phyloP scores from a whole-genome alignment of 1,140 invertebrate species.

The Neodiprion virginianus region DNA sequence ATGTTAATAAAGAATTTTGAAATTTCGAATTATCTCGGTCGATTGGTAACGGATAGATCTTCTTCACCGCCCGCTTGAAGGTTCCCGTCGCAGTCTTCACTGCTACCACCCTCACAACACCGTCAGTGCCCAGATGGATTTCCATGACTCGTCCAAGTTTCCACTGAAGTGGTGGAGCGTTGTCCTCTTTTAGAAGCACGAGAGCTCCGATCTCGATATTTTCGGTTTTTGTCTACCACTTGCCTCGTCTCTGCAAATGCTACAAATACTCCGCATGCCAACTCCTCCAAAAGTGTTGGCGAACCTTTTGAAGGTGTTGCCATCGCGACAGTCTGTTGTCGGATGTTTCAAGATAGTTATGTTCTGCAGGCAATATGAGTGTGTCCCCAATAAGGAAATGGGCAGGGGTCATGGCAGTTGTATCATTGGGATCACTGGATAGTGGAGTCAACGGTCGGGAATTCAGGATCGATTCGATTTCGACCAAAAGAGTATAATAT shows the following conservation, averaged over 20 bases:
- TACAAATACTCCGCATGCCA: constrained; percentile 39
- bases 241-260: constrained; percentile 37
- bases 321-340: constrained; percentile 26
- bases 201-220: constrained; percentile 39
- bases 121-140: constrained; percentile 32
- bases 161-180: constrained; percentile 47
- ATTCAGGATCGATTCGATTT: constrained; percentile 47
- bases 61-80: constrained; percentile 26
- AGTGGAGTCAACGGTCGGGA: constrained; percentile 34
- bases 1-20: no score
- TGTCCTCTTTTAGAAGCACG: constrained; percentile 49
- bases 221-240: constrained; percentile 35
- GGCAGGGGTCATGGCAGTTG: constrained; percentile 29
- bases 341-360: constrained; percentile 20
- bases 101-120: constrained; percentile 24
- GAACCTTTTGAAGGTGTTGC: constrained; percentile 32
- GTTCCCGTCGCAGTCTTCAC: constrained; percentile 29
- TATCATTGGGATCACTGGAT: constrained; percentile 28
- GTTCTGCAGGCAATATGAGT: constrained; percentile 18
- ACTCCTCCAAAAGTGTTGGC: constrained; percentile 38
- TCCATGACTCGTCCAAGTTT: constrained; percentile 23
- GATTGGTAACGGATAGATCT: constrained; percentile 32
- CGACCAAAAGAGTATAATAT: constrained; percentile 33
- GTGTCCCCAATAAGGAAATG: constrained; percentile 41
- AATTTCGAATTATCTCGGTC: not conserved